Percentiles rank a stretch among this genome's conserved stretches.
Evolutionary conservation across 2,113 vertebrate genomes (phyloP).

Genomic region (Otolemur garnettii): DNA sequence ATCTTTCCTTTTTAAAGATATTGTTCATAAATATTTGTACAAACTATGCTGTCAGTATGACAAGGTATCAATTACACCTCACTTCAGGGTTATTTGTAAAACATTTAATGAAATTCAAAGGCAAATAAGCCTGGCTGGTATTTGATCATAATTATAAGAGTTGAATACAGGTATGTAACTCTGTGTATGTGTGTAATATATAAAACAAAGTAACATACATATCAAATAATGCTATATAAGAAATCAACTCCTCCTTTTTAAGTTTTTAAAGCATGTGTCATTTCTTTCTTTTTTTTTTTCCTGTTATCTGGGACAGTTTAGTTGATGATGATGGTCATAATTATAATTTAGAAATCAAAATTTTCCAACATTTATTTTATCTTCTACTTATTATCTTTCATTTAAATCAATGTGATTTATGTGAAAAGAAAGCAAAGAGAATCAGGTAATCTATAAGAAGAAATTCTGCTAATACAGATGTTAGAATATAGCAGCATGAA

Average conservation of each 20-base stretch:
- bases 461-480: not conserved
- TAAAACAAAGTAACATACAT: not conserved
- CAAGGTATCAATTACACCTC: constrained; percentile 30
- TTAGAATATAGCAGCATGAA: not conserved
- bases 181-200: not conserved
- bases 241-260: not conserved
- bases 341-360: constrained; percentile 14
- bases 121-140: constrained; percentile 1
- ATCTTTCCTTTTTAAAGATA: constrained; percentile 44
- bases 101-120: constrained; percentile 17
- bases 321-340: not conserved
- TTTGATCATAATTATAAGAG: constrained; percentile 37
- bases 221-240: not conserved
- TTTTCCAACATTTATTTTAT: constrained; percentile 35
- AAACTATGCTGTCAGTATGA: constrained; percentile 17
- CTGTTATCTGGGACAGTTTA: not conserved
- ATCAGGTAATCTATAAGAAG: not conserved
- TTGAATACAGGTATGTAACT: not conserved
- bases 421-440: constrained; percentile 18
- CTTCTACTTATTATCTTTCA: not conserved
- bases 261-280: not conserved
- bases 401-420: not conserved
- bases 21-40: constrained; percentile 50
- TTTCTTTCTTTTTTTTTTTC: too few relatives aligned
- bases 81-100: constrained; percentile 29